Percentiles rank a stretch among this genome's conserved stretches.
Evolutionary conservation across 2,797 vertebrate genomes (phyloP).

Genomic region (Apogon hyalosoma): DNA sequence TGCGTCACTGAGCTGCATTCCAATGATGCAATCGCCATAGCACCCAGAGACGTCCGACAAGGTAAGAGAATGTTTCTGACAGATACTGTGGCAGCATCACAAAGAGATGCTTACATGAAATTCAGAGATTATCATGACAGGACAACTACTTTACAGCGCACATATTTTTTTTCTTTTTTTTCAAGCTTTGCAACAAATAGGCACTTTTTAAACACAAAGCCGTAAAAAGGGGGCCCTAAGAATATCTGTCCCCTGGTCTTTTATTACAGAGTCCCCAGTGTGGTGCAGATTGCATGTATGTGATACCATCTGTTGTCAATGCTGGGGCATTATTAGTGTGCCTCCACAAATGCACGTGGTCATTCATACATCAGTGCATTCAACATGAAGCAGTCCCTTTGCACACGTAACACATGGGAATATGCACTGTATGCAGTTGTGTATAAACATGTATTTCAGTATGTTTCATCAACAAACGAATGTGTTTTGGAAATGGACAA

Average conservation of each 20-base stretch:
- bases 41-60: slow-evolving; percentile 90
- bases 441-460: slow-evolving; percentile 20
- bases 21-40: slow-evolving; percentile 89
- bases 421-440: slow-evolving; percentile 29
- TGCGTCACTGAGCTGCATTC: slow-evolving; percentile 93
- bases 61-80: slow-evolving; percentile 83
- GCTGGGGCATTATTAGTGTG: slow-evolving; percentile 34
- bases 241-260: slow-evolving; percentile 68
- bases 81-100: not conserved
- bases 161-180: too few species aligned
- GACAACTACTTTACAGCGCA: too few species aligned
- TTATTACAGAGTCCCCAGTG: slow-evolving; percentile 64
- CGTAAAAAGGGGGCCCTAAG: slow-evolving; percentile 68
- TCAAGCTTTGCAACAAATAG: too few species aligned
- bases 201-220: slow-evolving; percentile 24
- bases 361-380: slow-evolving; percentile 46
- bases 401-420: slow-evolving; percentile 26
- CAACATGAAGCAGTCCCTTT: slow-evolving; percentile 29
- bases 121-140: too few species aligned
- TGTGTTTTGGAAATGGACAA: too few species aligned
- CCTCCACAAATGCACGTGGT: slow-evolving; percentile 17
- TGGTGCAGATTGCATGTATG: not conserved
- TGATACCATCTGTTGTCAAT: slow-evolving; percentile 34
- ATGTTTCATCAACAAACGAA: too few species aligned
- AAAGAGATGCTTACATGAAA: slow-evolving; percentile 10